Evolutionary conservation across 1,140 invertebrate genomes (phyloP), one percentile per base, ranked within the genome.

Genomic region (Bombyx mori): DNA sequence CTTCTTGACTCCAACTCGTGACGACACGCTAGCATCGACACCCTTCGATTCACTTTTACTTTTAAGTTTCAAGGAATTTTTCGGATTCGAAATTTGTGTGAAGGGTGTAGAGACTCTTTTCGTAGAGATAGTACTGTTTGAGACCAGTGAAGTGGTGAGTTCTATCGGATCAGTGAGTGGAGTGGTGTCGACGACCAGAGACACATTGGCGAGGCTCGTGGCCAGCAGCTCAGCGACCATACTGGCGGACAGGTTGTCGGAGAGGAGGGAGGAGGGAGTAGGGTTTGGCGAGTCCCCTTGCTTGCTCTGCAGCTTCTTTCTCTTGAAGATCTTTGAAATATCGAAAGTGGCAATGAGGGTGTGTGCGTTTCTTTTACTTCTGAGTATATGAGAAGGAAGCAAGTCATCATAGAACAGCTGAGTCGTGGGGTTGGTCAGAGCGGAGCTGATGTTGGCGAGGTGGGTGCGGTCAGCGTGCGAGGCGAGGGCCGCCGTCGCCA

Each of bases 311-410:
- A 43, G 44, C 43, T 73, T 80, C 42, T 59, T 64, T 52, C 71
- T 81, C 50, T 74, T 79, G 10, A 78, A 77, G 44, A 82, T 69
- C 55, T 79, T 80, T 1, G 72, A 75, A 45, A 84, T 71, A 56
- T 84, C 81, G 52, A 82, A 84, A 0, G 81, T 66, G 1, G 70
- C 68, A 1, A 84, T 82, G 8, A 84, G 65, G 0, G 78, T 69
- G 12, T 81, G 74, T 0, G 81, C 66, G 22, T 74, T 76, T 9
- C 80, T 57, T 22, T 18, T 43, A 8, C 43, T 35, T 35, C 52
- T 35, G 42, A 56, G 8, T 1, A 12, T 1, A n/a, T 35, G 26
- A 35, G 26, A 5, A 35, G 26, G 26, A 0, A 35, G 26, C 4
- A 35, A 8, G 22, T 8, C n/a, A 26, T 22, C 8, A 8, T 51